Base-by-base conservation (phyloP, 2,888 invertebrate species). In the Zaprionus bogoriensis region DNA sequence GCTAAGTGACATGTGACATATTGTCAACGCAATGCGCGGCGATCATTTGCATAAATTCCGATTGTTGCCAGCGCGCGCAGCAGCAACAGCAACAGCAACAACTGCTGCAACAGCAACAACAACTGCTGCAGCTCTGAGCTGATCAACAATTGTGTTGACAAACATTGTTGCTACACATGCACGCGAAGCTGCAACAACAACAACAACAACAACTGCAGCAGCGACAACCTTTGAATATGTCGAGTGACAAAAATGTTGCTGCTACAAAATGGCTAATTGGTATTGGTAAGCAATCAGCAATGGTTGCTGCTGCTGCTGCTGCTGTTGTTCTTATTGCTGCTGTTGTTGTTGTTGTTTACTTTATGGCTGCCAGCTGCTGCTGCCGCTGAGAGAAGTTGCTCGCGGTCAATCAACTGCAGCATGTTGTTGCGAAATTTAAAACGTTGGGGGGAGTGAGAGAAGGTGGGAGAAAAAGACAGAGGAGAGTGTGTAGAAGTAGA, bases 41-140 rank as follows among this genome's bases (percentile, higher is more conserved):
- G 77, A 86, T 87, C 78, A 82, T 82, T 85, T 88, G 86, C 88
- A 88, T 88, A 87, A 87, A 87, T 88, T 88, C 85, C 82, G 62
- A 74, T 86, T 79, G 77, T 76, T 76, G 52, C 61, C 71, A 65
- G 44, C 67, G 60, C 41, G 51, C 58, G 45, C n/a, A 36, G 14
- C 44, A 45, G 17, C 41, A 48, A 46, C 41, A 55, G 23, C 10
- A 52, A 20, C 32, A 46, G 10, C 32, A 27, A 45, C 36, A 52
- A 52, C 46, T 41, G 38, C 27, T 19, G 45, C 53, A 38, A 45
- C 27, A 32, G 10, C 25, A 47, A 36, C 27, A 25, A 30, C 30
- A 51, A 42, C 28, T 27, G 44, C 28, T 12, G 39, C 57, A 30
- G 12, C n/a, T 12, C 4, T 12, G 45, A 14, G 36, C 59, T 67